Percentiles rank a stretch among this genome's conserved stretches.
These are phyloP conservation scores for Plodia interpunctella DNA, from an alignment of 1,140 invertebrate species.

Conservation along the genomic window DNA sequence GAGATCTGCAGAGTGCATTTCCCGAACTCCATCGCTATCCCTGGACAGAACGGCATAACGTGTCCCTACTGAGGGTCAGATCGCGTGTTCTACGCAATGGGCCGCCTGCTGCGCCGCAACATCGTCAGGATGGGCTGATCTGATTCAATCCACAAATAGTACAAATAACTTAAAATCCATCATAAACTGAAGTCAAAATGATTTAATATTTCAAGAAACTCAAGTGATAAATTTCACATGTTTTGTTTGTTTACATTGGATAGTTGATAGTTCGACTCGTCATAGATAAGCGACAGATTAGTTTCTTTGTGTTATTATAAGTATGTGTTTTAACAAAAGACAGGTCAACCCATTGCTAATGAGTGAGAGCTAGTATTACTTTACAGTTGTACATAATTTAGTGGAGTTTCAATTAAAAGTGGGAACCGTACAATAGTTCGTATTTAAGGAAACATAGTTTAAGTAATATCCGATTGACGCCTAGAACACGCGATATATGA, in stretches of 20 bases:
- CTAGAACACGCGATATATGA: conserved; percentile 68
- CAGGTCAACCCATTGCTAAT: not conserved
- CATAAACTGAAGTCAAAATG: not conserved
- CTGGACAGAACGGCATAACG: conserved; percentile 55
- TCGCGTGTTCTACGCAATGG: conserved; percentile 75
- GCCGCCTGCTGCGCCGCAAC: conserved; percentile 64
- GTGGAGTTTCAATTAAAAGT: conserved; percentile 28
- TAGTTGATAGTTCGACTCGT: not conserved
- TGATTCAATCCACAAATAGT: not conserved
- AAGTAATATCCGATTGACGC: conserved; percentile 45
- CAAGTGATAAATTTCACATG: not conserved
- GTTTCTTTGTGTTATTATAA: no score
- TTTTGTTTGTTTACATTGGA: conserved; percentile 2
- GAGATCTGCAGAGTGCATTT: conserved; percentile 70
- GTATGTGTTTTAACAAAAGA: not conserved
- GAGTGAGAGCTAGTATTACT: conserved; percentile 8
- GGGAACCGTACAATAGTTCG: conserved; percentile 61
- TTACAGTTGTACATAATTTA: conserved; percentile 9
- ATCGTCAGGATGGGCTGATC: conserved; percentile 71
- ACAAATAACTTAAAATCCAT: not conserved
- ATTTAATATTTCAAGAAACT: not conserved
- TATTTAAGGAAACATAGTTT: conserved; percentile 35
- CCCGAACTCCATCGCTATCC: conserved; percentile 53
- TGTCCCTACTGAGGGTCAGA: conserved; percentile 71
- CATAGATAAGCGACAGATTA: not conserved